phyloP scores from a whole-genome alignment of 2,888 invertebrate genomes.

The Tromatobia lineatoria region DNA sequence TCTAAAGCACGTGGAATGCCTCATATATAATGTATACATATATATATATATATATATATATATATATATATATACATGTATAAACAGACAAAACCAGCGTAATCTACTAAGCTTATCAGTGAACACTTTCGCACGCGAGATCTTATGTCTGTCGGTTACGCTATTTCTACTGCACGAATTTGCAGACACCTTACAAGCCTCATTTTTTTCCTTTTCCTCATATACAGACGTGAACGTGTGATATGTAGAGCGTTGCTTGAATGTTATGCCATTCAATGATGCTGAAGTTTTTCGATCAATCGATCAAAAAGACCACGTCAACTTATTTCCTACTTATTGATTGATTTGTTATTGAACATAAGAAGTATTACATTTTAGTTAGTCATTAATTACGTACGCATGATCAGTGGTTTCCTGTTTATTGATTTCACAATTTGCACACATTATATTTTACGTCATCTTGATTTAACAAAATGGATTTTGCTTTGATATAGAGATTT shows the following conservation, averaged over 20 bases:
- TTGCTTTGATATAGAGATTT: no score
- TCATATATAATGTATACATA: constrained; percentile 8
- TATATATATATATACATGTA: constrained; percentile 1
- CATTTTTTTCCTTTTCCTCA: not conserved
- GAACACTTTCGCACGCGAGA: constrained; percentile 53
- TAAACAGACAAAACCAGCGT: constrained; percentile 22
- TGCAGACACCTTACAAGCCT: constrained; percentile 30
- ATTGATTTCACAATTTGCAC: not conserved
- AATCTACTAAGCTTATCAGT: constrained; percentile 55
- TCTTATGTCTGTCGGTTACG: constrained; percentile 37
- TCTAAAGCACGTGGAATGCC: not conserved
- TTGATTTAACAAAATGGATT: no score
- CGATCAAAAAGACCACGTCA: not conserved
- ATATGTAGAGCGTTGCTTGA: not conserved
- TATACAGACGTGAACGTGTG: not conserved
- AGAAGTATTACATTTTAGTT: no score
- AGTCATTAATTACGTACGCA: not conserved
- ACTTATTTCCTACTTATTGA: not conserved
- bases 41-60: not conserved
- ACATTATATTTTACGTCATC: no score
- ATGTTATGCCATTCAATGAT: not conserved
- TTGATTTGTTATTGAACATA: no score
- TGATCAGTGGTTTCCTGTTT: not conserved
- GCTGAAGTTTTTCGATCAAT: not conserved
- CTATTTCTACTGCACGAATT: constrained; percentile 24